Base-by-base conservation (phyloP, 2,888 invertebrate species). In the Poecilobothrus nobilitatus region DNA sequence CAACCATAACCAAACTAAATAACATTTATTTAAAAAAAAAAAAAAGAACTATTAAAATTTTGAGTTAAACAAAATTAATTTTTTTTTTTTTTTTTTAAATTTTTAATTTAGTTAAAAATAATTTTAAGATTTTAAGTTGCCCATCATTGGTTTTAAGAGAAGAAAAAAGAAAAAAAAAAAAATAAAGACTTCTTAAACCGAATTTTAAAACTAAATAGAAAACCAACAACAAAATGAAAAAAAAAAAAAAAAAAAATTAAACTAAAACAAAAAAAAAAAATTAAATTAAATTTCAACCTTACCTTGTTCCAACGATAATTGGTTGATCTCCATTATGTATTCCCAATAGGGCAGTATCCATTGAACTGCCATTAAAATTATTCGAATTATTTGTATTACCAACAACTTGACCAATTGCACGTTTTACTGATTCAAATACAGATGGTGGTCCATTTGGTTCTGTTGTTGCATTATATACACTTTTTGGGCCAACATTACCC, bases 391-490 rank as follows among this genome's bases (percentile, higher is more conserved):
- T 72, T 65, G 69, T 70, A 68, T 53, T 69, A 74, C 81, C 81
- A 75, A 82, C 81, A 73, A 80, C 81, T 73, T 81, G 80, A 70
- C 81, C 81, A 72, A 82, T 78, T 10, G 78, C 82, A 71, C 81
- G 78, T 73, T 81, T 81, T 69, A 82, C 75, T 69, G 80, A 79
- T 73, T 79, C 80, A 71, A 81, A 80, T 18, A 82, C 81, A 68
- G 82, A 81, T 71, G 78, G 78, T 69, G 82, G 77, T 66, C 80
- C 78, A 66, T 78, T 77, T 68, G 82, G 82, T 75, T 82, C 82
- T 76, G 82, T 82, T 73, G 82, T 82, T 71, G 81, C 78, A 74
- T 82, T 81, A 76, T 82, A 82, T 73, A 82, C 82, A 65, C 69
- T 71, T 70, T 72, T 71, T 74, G 79, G 77, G 68, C 78, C 78